Base-by-base conservation (phyloP, 2,113 vertebrate species). In the Gracilinanus agilis region DNA sequence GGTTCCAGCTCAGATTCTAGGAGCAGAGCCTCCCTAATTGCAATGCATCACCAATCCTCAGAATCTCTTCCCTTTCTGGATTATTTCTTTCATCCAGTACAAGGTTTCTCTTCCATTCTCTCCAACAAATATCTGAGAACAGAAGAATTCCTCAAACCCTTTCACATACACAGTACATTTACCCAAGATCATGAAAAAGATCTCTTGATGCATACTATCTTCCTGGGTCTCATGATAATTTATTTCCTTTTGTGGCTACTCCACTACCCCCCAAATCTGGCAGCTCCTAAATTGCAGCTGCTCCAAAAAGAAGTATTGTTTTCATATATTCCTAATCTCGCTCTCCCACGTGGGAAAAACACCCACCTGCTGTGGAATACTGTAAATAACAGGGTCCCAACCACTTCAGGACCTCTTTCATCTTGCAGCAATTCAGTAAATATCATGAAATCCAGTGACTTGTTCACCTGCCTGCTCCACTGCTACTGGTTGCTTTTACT, bases 371-470 rank as follows among this genome's bases (percentile, higher is more conserved):
- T 95, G 95, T 95, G 96, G 92, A 95, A 96, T 96, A 97, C 97
- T 97, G 97, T 97, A 97, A 98, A 97, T 97, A 97, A 97, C 97
- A 97, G 96, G 95, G 96, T 97, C 95, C 94, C 97, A 97, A 40
- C 1, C 16, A 23, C n/a, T 40, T 83, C 96, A 96, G 94, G 96
- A 96, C 95, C 90, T 95, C 90, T 94, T 94, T 16, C 34, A n/a
- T 75, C 67, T 19, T 75, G 91, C 92, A 89, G 97, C 53, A 61
- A 0, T 89, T 96, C 94, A 75, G n/a, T 21, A 83, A 83, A 83
- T 40, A 9, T 58, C 56, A 58, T 27, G 25, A 58, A 58, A 58
- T 10, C 25, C 25, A 95, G 90, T 96, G 97, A 96, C 96, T 94
- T 93, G 93, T 96, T 97, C 96, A 97, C 97, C 96, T 97, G 97